Conservation (phyloP, 2,888 invertebrate species). For the Fragum whitleyi region DNA sequence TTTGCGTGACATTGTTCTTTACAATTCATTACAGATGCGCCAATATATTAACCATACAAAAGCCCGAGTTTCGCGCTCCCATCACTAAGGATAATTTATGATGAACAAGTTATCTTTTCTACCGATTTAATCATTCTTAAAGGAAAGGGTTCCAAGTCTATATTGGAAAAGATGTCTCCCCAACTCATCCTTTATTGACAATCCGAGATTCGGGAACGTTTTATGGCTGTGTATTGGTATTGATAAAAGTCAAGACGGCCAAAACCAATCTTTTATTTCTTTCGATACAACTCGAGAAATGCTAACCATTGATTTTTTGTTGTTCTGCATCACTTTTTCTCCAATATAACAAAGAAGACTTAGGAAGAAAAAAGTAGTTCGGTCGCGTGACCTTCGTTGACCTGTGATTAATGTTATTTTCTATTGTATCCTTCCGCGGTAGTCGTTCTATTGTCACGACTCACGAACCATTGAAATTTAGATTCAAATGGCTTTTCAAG, state of each 20-base stretch:
- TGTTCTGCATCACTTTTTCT: neutral
- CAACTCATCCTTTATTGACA: neutral
- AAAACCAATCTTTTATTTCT: conserved; percentile 4
- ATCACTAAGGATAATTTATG: no score
- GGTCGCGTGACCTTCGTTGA: conserved; percentile 9
- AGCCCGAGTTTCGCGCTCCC: no score
- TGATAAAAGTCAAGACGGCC: conserved; percentile 4
- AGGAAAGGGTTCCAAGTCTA: neutral
- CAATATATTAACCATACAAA: no score
- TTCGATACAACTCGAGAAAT: neutral
- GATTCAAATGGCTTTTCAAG: no score
- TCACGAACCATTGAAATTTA: no score
- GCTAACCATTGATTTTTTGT: conserved; percentile 1
- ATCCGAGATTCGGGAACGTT: neutral
- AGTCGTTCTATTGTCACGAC: neutral
- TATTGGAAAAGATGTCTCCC: neutral
- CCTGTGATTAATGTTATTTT: conserved; percentile 21
- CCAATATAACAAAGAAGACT: conserved; percentile 20
- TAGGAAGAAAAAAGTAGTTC: conserved; percentile 22
- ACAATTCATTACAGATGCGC: no score
- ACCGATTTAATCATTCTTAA: no score
- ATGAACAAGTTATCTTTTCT: no score
- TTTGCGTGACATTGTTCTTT: no score
- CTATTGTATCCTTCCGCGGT: conserved; percentile 15
- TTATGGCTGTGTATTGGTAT: neutral